Base-by-base conservation (phyloP, 2,888 invertebrate genomes). In the Pachydiplax longipennis region DNA sequence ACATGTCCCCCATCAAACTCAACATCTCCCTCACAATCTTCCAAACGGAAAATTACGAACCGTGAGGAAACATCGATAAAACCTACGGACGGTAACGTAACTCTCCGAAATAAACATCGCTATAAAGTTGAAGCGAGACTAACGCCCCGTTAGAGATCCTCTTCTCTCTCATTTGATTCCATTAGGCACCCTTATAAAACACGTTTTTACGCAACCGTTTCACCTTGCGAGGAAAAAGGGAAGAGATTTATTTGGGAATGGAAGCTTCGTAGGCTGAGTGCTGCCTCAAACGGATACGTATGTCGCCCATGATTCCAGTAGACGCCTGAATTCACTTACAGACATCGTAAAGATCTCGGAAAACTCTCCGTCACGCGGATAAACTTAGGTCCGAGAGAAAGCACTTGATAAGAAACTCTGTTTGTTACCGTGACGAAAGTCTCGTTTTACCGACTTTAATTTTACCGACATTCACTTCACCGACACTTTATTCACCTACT, bases 281-380 rank as follows among this genome's bases (percentile, higher is more conserved):
- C 25, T 65, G 12, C 5, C 65, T 73, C 73, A 73, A 53, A 73
- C 73, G 73, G 83, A 87, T 65, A 65, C 61, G 61, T 37, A 65
- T 35, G 87, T 37, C 37, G 25, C 87, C 37, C 25, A 65, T 12
- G 65, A 37, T 37, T 61, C 37, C 61, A 10, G 8, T 22, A 48
- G 61, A 87, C 87, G 87, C 65, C 87, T 58, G 87, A 35, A 61
- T 87, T 87, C 65, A 87, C 87, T 87, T 87, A 87, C 35, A 10
- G 87, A 31, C n/a, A 37, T n/a, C 37, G 58, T 15, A 31, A 87
- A 61, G 58, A 53, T 18, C 0, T 25, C 58, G 87, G 53, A 8
- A n/a, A 35, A 25, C 25, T 35, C 83, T 53, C 35, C 35, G 58
- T 48, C 83, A 73, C 31, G 61, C 35, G 87, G 61, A 37, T 87